These are phyloP conservation scores for Sarcoramphus papa DNA, from an alignment of 2,797 vertebrate species.

Conservation along the genomic window DNA sequence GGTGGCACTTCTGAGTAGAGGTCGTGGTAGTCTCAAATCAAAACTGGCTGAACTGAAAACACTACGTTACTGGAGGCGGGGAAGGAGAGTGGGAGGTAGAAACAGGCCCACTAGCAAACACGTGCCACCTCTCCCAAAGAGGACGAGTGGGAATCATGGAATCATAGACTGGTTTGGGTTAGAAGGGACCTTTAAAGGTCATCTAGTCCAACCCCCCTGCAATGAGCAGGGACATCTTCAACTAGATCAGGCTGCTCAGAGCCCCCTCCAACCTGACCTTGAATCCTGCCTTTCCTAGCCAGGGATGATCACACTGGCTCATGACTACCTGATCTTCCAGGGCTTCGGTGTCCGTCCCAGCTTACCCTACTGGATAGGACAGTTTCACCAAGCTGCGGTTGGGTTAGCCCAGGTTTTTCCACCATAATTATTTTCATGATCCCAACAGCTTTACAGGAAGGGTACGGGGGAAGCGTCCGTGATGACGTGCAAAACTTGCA, in stretches of 20 bases:
- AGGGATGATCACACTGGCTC: not conserved
- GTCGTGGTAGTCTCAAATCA: fast-evolving
- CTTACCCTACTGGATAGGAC: not conserved
- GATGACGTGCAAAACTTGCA: fast-evolving
- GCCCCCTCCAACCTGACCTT: fast-evolving
- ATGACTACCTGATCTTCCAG: not conserved
- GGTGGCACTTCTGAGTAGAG: not conserved
- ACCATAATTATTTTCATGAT: not conserved
- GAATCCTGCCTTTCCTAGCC: not conserved
- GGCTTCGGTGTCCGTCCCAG: not conserved
- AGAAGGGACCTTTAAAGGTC: not conserved
- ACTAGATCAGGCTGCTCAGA: fast-evolving
- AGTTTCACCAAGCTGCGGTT: fast-evolving
- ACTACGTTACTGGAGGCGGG: not conserved
- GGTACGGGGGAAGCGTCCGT: not conserved
- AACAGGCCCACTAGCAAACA: not conserved
- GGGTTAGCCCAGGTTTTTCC: not conserved
- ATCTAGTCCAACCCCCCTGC: not conserved
- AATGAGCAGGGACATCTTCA: not conserved
- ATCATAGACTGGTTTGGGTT: not conserved
- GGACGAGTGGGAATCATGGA: not conserved
- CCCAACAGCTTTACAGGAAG: not conserved
- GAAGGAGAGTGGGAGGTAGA: not conserved
- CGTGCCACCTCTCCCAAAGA: not conserved
- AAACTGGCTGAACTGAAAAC: not conserved